phyloP scores from a whole-genome alignment of 2,797 vertebrate genomes.

The Smutsia gigantea region DNA sequence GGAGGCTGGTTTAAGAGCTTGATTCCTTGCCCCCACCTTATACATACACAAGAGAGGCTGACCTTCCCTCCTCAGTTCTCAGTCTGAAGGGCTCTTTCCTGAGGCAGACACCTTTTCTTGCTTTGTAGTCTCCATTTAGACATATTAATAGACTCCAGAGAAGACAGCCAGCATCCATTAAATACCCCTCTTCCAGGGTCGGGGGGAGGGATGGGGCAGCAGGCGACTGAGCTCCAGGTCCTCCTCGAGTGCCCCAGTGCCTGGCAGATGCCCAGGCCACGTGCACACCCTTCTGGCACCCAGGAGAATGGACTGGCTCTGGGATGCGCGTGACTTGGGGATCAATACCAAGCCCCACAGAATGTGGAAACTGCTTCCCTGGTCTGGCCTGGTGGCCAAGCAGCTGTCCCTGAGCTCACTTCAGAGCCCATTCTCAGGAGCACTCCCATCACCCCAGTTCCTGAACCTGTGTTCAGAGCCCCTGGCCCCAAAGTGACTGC shows the following conservation, averaged over 20 bases:
- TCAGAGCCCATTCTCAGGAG: neutral
- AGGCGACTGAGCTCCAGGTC: neutral
- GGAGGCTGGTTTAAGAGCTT: neutral
- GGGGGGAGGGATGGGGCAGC: neutral
- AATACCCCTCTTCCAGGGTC: neutral
- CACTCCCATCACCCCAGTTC: neutral
- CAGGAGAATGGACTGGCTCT: neutral
- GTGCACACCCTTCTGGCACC: neutral
- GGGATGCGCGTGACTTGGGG: neutral
- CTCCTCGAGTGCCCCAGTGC: neutral
- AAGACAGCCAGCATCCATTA: constrained; percentile 3
- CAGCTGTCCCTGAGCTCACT: neutral
- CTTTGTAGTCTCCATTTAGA: constrained; percentile 22
- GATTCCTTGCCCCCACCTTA: neutral
- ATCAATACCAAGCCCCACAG: neutral
- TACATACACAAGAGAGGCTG: neutral
- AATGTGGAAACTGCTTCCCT: neutral
- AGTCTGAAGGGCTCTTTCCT: constrained; percentile 4
- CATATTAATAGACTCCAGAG: constrained; percentile 28
- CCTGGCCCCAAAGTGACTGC: neutral
- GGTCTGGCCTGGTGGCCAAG: neutral
- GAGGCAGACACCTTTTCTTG: neutral
- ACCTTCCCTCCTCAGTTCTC: neutral
- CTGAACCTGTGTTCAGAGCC: neutral
- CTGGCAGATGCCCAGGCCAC: neutral